Base-by-base conservation (phyloP, 2,888 invertebrate species). In the Pterostichus madidus region DNA sequence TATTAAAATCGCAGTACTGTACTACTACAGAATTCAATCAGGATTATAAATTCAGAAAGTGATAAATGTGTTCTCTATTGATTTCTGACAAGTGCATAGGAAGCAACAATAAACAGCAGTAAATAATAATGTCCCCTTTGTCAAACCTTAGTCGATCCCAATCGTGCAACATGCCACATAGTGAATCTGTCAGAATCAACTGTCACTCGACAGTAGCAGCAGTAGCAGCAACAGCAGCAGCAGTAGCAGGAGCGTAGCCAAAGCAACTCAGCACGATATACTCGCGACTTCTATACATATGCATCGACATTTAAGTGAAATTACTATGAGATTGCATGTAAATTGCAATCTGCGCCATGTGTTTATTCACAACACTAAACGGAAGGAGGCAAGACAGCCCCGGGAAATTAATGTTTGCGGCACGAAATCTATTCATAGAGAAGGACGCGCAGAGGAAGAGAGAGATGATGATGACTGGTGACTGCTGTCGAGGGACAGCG, bases 381-480 rank as follows among this genome's bases (percentile, higher is more conserved):
- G 86, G 87, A 87, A 87, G 86, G 85, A 86, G 86, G 87, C 88
- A 88, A 89, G 88, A 89, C 88, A 88, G 88, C 87, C 87, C 87
- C 86, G 88, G 88, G 88, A 87, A 89, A 89, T 89, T 89, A 89
- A 89, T 89, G 88, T 88, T 88, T 86, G 87, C 87, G 87, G 85
- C 83, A 68, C 68, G 77, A 61, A 83, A 83, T 83, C 83, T 83
- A 83, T 83, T 83, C 83, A 83, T 52, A 76, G 83, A 77, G 52
- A 76, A 64, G 77, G 83, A 83, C 46, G 68, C 44, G 64, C 31
- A 10, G 17, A 8, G 17, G 10, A 5, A 15, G 68, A 71, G 15
- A 71, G 68, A 71, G 68, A 71, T n/a, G 68, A 17, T 15, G 56
- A 39, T 7, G 64, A 35, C 39, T 39, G 61, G 61, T 11, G 64